phyloP scores from a whole-genome alignment of 1,140 invertebrate species.

The Hormaphis cornu region DNA sequence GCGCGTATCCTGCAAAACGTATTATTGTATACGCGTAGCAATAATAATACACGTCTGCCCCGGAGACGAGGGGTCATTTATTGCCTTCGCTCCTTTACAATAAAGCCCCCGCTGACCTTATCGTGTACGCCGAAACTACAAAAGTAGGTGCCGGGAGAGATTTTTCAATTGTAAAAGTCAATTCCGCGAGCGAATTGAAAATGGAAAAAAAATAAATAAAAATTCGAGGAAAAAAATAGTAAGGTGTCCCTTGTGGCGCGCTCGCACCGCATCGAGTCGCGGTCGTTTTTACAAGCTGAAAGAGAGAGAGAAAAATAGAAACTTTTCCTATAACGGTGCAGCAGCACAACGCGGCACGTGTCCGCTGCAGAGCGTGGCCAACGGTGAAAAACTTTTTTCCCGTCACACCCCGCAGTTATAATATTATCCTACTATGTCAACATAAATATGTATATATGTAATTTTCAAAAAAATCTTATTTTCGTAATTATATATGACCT shows the following conservation, averaged over 20 bases:
- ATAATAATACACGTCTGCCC: background rate
- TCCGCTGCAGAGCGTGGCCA: no score
- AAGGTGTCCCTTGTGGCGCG: slow-evolving; percentile 22
- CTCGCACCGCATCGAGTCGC: background rate
- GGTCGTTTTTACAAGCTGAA: background rate
- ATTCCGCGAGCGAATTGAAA: slow-evolving; percentile 22
- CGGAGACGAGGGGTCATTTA: slow-evolving; percentile 29
- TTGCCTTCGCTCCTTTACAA: slow-evolving; percentile 29
- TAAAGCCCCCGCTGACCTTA: slow-evolving; percentile 28
- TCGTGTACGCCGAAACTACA: background rate
- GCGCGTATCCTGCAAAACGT: slow-evolving; percentile 12
- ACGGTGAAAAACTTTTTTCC: no score
- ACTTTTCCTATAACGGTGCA: no score
- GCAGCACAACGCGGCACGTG: slow-evolving; percentile 14
- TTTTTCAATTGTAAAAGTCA: slow-evolving; percentile 27
- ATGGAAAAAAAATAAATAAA: background rate
- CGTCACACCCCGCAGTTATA: no score
- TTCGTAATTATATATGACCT: no score
- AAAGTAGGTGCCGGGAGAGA: slow-evolving; percentile 2
- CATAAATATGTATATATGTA: no score
- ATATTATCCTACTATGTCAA: no score
- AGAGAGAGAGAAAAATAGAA: slow-evolving; percentile 9
- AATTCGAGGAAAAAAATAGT: background rate
- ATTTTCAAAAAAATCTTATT: no score
- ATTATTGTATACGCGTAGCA: no score